Evolutionary conservation across 1,140 invertebrate species (phyloP), one percentile per base, ranked within the genome.

Genomic region (Bradynema listronoti): DNA sequence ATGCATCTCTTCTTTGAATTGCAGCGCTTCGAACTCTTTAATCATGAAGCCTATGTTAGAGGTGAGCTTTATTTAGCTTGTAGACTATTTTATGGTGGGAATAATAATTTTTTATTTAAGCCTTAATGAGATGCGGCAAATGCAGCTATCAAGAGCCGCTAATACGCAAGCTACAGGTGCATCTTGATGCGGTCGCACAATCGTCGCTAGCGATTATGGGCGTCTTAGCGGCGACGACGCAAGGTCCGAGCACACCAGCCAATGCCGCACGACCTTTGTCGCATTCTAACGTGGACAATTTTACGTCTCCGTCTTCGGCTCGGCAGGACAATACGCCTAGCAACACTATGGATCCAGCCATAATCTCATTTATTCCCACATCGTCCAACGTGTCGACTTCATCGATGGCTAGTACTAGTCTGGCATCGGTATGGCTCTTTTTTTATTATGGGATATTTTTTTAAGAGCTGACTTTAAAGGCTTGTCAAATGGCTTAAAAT

Each of bases 361-460:
- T 72, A 0, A 67, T 67, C 34, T 67, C 65, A 3, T 67, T 67
- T 24, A 71, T 67, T 65, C 65, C 65, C 24, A 69, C 46, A 19
- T 54, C 65, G 1, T 7, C 30, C 11, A 61, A n/a, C n/a, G n/a
- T n/a, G n/a, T n/a, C n/a, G n/a, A n/a, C n/a, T n/a, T n/a, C n/a
- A n/a, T n/a, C n/a, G n/a, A n/a, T n/a, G n/a, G n/a, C n/a, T n/a
- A n/a, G n/a, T n/a, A n/a, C n/a, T n/a, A n/a, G n/a, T n/a, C n/a
- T n/a, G n/a, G n/a, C n/a, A n/a, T n/a, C n/a, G n/a, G n/a, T n/a
- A n/a, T n/a, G n/a, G n/a, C n/a, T n/a, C n/a, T n/a, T n/a, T n/a
- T n/a, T n/a, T n/a, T n/a, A n/a, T n/a, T n/a, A n/a, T n/a, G n/a
- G n/a, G n/a, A n/a, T n/a, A n/a, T n/a, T n/a, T n/a, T n/a, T n/a